Conservation (phyloP, 2,888 invertebrate species). For the Priocnemis perturbator region DNA sequence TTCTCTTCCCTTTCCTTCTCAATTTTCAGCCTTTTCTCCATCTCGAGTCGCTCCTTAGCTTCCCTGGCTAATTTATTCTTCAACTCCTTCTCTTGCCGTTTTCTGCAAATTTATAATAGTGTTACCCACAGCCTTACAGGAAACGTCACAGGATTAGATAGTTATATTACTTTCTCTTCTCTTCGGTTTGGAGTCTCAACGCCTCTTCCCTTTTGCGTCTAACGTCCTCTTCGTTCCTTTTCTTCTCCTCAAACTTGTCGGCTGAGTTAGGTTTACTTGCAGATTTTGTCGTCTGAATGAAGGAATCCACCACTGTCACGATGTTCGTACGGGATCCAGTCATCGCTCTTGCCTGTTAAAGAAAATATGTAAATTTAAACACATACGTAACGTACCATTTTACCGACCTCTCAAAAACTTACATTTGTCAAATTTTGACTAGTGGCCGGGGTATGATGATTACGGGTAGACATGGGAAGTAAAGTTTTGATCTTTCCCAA, state of each 20-base stretch:
- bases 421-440: conserved; percentile 47
- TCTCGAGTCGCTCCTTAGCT: conserved; percentile 75
- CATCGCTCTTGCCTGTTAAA: conserved; percentile 67
- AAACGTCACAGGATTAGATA: not conserved
- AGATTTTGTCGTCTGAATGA: conserved; percentile 66
- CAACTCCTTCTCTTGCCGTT: conserved; percentile 79
- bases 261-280: conserved; percentile 57
- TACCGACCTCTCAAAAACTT: conserved; percentile 22
- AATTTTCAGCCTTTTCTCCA: conserved; percentile 74
- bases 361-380: conserved; percentile 21
- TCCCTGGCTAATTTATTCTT: conserved; percentile 77
- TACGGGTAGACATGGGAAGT: conserved; percentile 63
- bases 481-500: conserved; percentile 60
- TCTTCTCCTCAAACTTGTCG: conserved; percentile 71
- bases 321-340: conserved; percentile 71
- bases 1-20: conserved; percentile 75
- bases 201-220: conserved; percentile 79
- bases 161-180: conserved; percentile 76
- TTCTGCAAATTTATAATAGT: conserved; percentile 53
- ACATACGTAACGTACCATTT: not conserved
- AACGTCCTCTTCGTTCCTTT: conserved; percentile 76
- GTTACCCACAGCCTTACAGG: not conserved
- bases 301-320: conserved; percentile 62
- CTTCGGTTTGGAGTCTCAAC: conserved; percentile 78
- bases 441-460: conserved; percentile 61